Conservation (phyloP, 1,140 invertebrate genomes). For the Trichoplusia ni region DNA sequence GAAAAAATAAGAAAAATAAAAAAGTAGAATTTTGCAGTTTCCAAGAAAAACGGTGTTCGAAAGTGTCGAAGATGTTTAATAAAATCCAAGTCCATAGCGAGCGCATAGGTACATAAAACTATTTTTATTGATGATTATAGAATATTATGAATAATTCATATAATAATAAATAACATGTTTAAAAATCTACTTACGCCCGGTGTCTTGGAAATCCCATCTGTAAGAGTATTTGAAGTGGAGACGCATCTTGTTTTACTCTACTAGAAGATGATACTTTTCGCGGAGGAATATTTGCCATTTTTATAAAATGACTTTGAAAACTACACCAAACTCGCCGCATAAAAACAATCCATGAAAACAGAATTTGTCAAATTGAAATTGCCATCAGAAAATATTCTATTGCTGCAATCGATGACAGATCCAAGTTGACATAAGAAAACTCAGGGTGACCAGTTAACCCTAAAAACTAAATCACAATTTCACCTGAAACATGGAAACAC, state of each 20-base stretch:
- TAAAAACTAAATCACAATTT: too few species aligned
- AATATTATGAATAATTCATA: background rate
- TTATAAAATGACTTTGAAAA: conserved; percentile 29
- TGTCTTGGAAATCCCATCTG: conserved; percentile 94
- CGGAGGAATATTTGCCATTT: conserved; percentile 65
- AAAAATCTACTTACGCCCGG: conserved; percentile 85
- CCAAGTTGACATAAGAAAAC: too few species aligned
- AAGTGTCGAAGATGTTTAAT: too few species aligned
- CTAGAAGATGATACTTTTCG: conserved; percentile 77
- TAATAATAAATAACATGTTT: conserved; percentile 21
- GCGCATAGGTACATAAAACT: too few species aligned
- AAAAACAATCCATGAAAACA: conserved; percentile 30
- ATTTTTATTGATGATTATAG: background rate
- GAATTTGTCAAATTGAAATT: background rate
- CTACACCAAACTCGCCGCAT: conserved; percentile 35
- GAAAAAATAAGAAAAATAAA: background rate
- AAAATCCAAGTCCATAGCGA: too few species aligned
- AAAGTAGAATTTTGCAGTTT: conserved; percentile 40
- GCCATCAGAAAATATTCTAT: background rate
- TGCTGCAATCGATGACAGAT: too few species aligned
- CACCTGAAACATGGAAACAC: too few species aligned
- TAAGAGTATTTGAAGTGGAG: conserved; percentile 89
- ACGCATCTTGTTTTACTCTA: conserved; percentile 87
- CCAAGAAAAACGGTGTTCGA: background rate
- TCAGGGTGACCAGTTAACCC: too few species aligned